Percentiles rank a stretch among this genome's conserved stretches.
phyloP scores from a whole-genome alignment of 2,113 vertebrate species.

The Prolemur simus region DNA sequence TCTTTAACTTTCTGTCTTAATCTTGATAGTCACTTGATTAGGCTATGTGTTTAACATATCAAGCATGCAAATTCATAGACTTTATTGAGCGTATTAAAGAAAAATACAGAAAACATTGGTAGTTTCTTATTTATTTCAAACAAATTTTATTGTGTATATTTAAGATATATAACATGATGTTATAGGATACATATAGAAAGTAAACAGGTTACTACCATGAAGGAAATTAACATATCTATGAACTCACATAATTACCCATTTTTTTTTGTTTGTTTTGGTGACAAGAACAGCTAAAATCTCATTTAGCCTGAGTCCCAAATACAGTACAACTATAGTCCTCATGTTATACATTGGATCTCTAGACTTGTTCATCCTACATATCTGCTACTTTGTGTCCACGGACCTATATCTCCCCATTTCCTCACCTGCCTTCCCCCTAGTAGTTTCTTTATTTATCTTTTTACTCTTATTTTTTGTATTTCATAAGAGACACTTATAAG shows the following conservation, averaged over 20 bases:
- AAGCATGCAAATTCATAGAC: neutral
- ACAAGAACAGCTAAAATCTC: neutral
- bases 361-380: neutral
- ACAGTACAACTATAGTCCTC: neutral
- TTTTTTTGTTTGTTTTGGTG: neutral
- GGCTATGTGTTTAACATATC: neutral
- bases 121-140: neutral
- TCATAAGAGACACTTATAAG: neutral
- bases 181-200: neutral
- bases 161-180: neutral
- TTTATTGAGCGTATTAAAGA: conserved; percentile 24
- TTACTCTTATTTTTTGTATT: too few relatives aligned
- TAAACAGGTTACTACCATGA: neutral
- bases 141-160: neutral
- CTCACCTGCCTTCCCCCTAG: neutral
- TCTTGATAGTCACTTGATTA: conserved; percentile 2
- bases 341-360: neutral
- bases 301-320: neutral
- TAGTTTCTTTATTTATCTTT: neutral
- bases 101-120: conserved; percentile 14
- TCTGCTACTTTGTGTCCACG: neutral
- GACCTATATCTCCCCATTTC: neutral
- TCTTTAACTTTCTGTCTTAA: neutral
- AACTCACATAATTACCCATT: neutral
- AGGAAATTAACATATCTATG: neutral